Evolutionary conservation across 2,113 vertebrate species (phyloP).

Genomic region (Myotis yumanensis): DNA sequence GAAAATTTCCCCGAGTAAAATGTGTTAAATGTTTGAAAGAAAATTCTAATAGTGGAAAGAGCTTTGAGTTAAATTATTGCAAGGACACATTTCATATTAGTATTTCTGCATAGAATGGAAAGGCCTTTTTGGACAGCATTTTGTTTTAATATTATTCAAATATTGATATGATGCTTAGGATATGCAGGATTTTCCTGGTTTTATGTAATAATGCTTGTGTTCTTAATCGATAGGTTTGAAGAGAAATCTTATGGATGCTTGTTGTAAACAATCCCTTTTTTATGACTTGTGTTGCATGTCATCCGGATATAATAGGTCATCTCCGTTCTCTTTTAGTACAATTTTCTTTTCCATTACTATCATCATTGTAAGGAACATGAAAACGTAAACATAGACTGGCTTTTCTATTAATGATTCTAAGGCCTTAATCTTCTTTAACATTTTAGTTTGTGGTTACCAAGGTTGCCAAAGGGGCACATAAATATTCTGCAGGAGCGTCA

Average conservation of each 20-base stretch:
- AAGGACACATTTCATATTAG: neutral
- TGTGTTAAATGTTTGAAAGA: neutral
- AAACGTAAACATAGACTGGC: conserved; percentile 17
- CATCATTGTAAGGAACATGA: conserved; percentile 4
- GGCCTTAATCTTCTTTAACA: conserved; percentile 20
- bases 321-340: conserved; percentile 22
- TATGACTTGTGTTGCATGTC: neutral
- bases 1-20: neutral
- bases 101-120: neutral
- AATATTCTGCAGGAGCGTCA: conserved; percentile 48
- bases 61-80: neutral
- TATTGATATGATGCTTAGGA: neutral
- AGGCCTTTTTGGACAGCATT: neutral
- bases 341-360: conserved; percentile 14
- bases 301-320: neutral
- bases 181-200: neutral
- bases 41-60: neutral
- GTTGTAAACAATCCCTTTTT: conserved; percentile 8
- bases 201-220: neutral
- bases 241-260: neutral
- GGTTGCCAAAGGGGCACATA: neutral
- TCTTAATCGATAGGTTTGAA: neutral
- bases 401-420: neutral
- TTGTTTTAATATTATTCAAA: conserved; percentile 2
- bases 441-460: neutral